Conservation (phyloP, 2,113 vertebrate genomes). For the Scomber scombrus region DNA sequence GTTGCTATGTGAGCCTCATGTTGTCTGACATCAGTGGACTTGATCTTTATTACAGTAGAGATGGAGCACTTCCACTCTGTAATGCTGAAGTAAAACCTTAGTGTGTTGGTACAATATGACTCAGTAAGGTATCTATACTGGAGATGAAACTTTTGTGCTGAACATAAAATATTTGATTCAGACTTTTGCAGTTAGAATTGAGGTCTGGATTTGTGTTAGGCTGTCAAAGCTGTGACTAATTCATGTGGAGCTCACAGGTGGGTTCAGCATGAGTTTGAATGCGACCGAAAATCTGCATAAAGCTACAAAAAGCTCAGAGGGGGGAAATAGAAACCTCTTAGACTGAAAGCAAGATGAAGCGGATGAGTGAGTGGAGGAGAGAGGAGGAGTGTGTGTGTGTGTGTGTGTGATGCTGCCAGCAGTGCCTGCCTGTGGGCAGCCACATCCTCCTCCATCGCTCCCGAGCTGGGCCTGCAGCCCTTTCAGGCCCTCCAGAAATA, state of each 20-base stretch:
- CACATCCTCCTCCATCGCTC: slow-evolving; percentile 76
- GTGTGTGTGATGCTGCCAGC: slow-evolving; percentile 67
- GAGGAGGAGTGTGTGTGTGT: slow-evolving; percentile 31
- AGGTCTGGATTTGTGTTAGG: neutral
- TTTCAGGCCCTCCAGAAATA: slow-evolving; percentile 78
- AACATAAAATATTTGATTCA: neutral
- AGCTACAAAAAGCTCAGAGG: neutral
- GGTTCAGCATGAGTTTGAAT: neutral
- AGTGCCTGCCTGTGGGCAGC: slow-evolving; percentile 75
- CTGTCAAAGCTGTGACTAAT: slow-evolving; percentile 1
- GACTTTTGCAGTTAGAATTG: neutral
- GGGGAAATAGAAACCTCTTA: slow-evolving; percentile 22
- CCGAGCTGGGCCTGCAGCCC: slow-evolving; percentile 54
- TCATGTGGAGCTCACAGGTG: neutral
- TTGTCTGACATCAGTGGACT: too few relatives aligned
- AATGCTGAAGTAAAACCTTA: too few relatives aligned
- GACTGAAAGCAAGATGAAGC: slow-evolving; percentile 28
- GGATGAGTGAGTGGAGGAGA: slow-evolving; percentile 21
- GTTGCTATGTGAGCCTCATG: too few relatives aligned
- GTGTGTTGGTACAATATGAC: too few relatives aligned
- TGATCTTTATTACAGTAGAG: too few relatives aligned
- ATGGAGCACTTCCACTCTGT: too few relatives aligned
- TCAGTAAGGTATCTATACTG: too few relatives aligned
- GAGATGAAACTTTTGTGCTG: too few relatives aligned
- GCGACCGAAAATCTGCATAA: neutral